A percentile compares a stretch with the other conserved stretches of the same genome.
Conservation (phyloP, 2,888 invertebrate species). For the Lycophotia porphyrea region DNA sequence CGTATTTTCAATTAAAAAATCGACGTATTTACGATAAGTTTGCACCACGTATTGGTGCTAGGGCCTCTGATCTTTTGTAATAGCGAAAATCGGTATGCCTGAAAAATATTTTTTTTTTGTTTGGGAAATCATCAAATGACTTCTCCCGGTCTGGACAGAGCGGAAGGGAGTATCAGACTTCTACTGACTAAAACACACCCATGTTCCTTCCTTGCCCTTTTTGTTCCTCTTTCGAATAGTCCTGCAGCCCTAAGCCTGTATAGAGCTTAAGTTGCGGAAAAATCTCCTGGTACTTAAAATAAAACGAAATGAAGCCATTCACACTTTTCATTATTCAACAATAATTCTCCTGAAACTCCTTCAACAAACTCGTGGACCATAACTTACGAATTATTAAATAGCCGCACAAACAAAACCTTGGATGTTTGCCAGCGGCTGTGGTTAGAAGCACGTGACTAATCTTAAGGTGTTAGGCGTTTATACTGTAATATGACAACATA, state of each 20-base stretch:
- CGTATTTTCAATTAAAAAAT: no score
- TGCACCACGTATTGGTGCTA: no score
- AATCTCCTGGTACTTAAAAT: not conserved
- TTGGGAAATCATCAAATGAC: no score
- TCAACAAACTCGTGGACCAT: constrained; percentile 4
- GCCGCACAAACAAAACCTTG: constrained; percentile 34
- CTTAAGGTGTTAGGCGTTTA: not conserved
- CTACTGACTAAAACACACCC: no score
- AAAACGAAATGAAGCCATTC: not conserved
- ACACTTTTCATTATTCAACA: constrained; percentile 3
- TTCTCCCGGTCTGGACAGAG: no score
- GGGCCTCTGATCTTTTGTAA: no score
- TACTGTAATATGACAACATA: constrained; percentile 2
- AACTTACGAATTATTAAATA: constrained; percentile 34
- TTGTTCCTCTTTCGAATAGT: no score
- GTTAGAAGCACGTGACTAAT: constrained; percentile 23
- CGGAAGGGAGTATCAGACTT: no score
- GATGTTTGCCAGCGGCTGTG: constrained; percentile 40
- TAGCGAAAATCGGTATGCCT: not conserved
- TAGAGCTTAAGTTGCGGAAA: not conserved
- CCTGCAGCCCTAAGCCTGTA: no score
- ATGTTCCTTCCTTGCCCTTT: no score
- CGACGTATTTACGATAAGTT: no score
- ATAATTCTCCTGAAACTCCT: constrained; percentile 6
- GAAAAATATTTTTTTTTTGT: no score